These are phyloP conservation scores for Camponotus floridanus DNA, from an alignment of 1,140 invertebrate species.

Conservation along the genomic window DNA sequence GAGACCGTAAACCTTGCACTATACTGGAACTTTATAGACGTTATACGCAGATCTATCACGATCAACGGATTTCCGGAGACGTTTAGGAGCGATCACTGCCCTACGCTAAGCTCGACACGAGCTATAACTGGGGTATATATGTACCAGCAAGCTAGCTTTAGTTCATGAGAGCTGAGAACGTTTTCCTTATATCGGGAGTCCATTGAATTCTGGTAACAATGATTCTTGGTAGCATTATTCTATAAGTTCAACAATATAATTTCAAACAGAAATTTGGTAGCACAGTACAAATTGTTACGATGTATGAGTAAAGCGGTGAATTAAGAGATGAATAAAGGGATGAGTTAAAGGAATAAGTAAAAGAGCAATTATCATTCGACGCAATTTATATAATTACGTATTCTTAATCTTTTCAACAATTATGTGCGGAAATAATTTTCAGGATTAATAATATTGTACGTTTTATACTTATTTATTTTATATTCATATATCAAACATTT, in stretches of 20 bases:
- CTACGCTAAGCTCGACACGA: conserved; percentile 10
- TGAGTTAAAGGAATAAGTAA: too few species aligned
- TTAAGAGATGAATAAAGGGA: too few species aligned
- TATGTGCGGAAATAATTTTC: background rate
- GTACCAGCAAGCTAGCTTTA: conserved; percentile 14
- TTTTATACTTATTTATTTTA: conserved; percentile 2
- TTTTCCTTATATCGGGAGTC: conserved; percentile 22
- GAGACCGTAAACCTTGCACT: conserved; percentile 76
- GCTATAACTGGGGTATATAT: conserved; percentile 15
- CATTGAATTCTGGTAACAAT: conserved; percentile 30
- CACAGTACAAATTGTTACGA: background rate
- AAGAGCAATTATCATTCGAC: too few species aligned
- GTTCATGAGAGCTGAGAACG: conserved; percentile 7
- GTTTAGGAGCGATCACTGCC: conserved; percentile 68
- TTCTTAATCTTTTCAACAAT: background rate
- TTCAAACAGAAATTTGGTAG: background rate
- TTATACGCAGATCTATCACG: conserved; percentile 82
- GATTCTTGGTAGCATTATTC: conserved; percentile 6
- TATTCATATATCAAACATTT: background rate
- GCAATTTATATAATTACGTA: too few species aligned
- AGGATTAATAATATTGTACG: background rate
- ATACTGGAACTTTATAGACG: conserved; percentile 81
- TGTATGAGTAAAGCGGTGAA: too few species aligned
- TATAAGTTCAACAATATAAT: background rate
- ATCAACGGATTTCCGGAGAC: conserved; percentile 80